Base-by-base conservation (phyloP, 2,113 vertebrate genomes). In the Sebastes fasciatus region DNA sequence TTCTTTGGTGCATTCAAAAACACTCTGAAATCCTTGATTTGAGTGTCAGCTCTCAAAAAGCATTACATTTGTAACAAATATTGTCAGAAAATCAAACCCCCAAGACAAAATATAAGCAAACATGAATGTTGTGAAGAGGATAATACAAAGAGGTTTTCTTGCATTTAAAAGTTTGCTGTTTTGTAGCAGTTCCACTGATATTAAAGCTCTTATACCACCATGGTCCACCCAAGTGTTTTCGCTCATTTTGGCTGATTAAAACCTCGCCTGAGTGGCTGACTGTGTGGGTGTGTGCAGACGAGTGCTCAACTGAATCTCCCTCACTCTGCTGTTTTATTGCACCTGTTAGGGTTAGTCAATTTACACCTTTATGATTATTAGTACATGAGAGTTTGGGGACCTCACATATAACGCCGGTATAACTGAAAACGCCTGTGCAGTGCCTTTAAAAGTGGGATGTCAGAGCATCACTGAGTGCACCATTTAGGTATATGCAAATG, bases 321-420 rank as follows among this genome's bases (percentile, higher is more conserved):
- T 84, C 88, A 62, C 78, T 82, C 76, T 85, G 52, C 75, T 67
- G 65, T 65, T 89, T 88, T 84, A 88, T 83, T 86, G 84, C 86
- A 86, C 86, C 83, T 90, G 89, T 74, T 74, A 43, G 83, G 88
- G 83, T 89, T 80, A 88, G 85, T 82, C 85, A 78, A 78, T 91
- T 91, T 90, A 86, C 84, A 89, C 90, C 74, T 84, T 77, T 79
- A 77, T 88, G 82, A 89, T 90, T 89, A 91, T 90, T 86, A 85
- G 71, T 83, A 79, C 84, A 83, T 46, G 51, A 12, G 76, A 90
- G 83, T 67, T 74, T 84, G 14, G 79, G 74, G 77, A 80, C 79
- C 74, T 78, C 42, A 7, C 63, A 80, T 74, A 23, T 64, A 82
- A 57, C 80, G 65, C 21, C 55, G 52, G n/a, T 64, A 80, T 77